phyloP scores from a whole-genome alignment of 1,140 invertebrate genomes.

The Drosophila tropicalis region DNA sequence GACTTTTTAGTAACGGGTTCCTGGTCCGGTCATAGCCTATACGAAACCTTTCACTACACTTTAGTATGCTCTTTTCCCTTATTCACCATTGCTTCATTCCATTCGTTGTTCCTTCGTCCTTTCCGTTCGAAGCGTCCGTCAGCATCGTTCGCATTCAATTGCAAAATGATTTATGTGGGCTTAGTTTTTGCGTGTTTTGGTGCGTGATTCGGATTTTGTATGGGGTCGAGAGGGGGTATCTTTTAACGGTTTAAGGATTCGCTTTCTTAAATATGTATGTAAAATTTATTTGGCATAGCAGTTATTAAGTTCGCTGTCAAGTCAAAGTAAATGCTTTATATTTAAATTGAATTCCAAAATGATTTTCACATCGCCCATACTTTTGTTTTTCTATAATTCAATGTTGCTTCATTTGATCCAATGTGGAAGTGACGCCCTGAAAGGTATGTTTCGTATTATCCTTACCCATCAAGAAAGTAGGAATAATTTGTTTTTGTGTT shows the following conservation, averaged over 20 bases:
- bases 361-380: background rate
- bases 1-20: conserved; percentile 17
- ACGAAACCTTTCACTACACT: background rate
- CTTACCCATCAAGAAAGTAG: too few species aligned
- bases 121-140: conserved; percentile 20
- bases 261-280: background rate
- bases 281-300: background rate
- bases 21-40: background rate
- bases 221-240: background rate
- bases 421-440: background rate
- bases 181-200: conserved; percentile 41
- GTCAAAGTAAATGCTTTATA: too few species aligned
- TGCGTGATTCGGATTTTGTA: conserved; percentile 29
- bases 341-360: background rate
- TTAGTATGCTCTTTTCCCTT: background rate
- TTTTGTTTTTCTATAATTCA: background rate
- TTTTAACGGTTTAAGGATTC: background rate
- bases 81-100: background rate
- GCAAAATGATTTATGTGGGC: conserved; percentile 75
- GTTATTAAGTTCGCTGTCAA: background rate
- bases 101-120: background rate
- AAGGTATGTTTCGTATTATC: background rate
- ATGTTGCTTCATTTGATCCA: background rate
- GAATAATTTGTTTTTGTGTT: too few species aligned
- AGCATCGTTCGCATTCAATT: conserved; percentile 57